A percentile compares a stretch with the other conserved stretches of the same genome.
Conservation (phyloP, 1,140 invertebrate genomes). For the Protaetia brevitarsis region DNA sequence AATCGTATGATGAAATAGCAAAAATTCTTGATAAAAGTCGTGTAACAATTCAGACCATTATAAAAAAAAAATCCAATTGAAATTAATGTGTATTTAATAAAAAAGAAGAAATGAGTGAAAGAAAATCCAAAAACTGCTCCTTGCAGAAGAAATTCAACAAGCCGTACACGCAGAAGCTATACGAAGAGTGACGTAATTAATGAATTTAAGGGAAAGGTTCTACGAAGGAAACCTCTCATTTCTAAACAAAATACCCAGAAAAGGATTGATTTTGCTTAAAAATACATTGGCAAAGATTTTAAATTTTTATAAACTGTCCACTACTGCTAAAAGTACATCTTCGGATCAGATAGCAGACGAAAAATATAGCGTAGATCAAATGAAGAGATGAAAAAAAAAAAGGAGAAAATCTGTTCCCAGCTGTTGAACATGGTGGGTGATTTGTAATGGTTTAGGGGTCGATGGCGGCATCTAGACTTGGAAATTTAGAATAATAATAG, state of each 20-base stretch:
- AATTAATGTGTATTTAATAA: conserved; percentile 8
- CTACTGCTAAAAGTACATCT: conserved; percentile 30
- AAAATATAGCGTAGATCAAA: conserved; percentile 12
- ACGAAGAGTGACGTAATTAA: conserved; percentile 25
- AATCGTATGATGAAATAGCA: conserved; percentile 21
- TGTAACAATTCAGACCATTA: background rate
- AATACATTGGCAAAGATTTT: conserved; percentile 15
- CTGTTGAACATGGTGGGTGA: too few species aligned
- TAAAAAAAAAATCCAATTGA: conserved; percentile 4
- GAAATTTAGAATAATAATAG: conserved; percentile 31
- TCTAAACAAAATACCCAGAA: conserved; percentile 25
- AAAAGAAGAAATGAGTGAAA: conserved; percentile 4
- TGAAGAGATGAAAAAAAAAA: background rate
- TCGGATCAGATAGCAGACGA: background rate
- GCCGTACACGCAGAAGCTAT: conserved; percentile 24
- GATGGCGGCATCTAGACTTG: conserved; percentile 36
- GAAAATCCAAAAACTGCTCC: conserved; percentile 20
- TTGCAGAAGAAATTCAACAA: conserved; percentile 9
- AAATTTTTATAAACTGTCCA: conserved; percentile 29
- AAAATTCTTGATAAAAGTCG: conserved; percentile 18
- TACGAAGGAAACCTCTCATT: conserved; percentile 28
- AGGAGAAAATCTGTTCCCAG: conserved; percentile 43
- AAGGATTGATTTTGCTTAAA: conserved; percentile 10
- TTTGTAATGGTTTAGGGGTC: too few species aligned
- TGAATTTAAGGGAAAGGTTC: conserved; percentile 5